A percentile compares a stretch with the other conserved stretches of the same genome.
Evolutionary conservation across 2,113 vertebrate species (phyloP).

Genomic region (Sorex fumeus): DNA sequence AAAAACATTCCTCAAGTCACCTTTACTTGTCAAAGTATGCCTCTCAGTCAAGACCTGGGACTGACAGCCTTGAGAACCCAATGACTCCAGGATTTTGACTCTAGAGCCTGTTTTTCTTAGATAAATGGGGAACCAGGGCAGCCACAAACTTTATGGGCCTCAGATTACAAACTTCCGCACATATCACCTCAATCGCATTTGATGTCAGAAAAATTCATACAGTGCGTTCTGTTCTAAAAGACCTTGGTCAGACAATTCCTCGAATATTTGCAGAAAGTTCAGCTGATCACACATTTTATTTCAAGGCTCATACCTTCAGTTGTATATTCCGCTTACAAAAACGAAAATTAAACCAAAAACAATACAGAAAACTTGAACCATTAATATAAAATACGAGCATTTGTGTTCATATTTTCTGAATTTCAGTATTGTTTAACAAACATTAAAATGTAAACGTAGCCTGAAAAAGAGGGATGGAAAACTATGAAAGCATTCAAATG

Average conservation of each 20-base stretch:
- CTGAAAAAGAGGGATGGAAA: conserved; percentile 11
- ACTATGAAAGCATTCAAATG: not conserved
- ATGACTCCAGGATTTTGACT: conserved; percentile 53
- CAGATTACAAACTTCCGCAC: not conserved
- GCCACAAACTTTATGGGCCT: not conserved
- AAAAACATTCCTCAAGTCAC: conserved; percentile 56
- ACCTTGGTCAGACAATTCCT: not conserved
- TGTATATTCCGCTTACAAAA: conserved; percentile 60
- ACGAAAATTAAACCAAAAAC: not conserved
- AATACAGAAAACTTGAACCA: not conserved
- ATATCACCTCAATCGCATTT: conserved; percentile 33
- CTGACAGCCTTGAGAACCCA: conserved; percentile 36
- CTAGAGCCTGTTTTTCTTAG: conserved; percentile 7
- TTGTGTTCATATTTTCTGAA: conserved; percentile 35
- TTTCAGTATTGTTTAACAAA: not conserved
- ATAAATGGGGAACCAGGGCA: conserved; percentile 20
- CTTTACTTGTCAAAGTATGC: conserved; percentile 42
- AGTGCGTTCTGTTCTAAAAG: conserved; percentile 60
- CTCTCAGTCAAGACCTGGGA: conserved; percentile 34
- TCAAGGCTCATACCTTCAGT: conserved; percentile 39
- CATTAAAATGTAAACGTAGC: conserved; percentile 1
- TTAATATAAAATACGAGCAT: conserved; percentile 49
- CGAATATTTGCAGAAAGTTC: conserved; percentile 60
- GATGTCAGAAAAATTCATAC: not conserved
- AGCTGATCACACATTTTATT: conserved; percentile 57